Evolutionary conservation across 2,797 vertebrate species (phyloP).

Genomic region (Chrysocyon brachyurus): DNA sequence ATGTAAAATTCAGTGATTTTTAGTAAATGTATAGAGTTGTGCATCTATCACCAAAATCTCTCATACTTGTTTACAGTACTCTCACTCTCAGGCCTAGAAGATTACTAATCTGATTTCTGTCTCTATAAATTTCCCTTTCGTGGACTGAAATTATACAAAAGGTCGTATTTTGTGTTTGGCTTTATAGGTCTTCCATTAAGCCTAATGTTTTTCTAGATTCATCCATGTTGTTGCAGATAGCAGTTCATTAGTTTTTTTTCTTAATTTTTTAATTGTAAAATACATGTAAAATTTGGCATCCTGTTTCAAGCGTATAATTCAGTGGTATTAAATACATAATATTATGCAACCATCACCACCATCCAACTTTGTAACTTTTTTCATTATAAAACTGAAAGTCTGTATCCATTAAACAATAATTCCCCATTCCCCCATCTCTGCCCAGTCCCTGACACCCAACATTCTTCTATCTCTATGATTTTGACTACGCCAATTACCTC

Average conservation of each 20-base stretch:
- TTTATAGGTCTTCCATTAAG: neutral
- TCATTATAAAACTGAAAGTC: neutral
- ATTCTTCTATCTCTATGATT: neutral
- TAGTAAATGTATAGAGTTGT: neutral
- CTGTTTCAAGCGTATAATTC: neutral
- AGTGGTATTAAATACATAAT: neutral
- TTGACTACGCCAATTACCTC: neutral
- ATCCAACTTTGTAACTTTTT: neutral
- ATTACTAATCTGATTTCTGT: neutral
- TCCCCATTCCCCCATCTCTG: neutral
- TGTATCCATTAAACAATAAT: neutral
- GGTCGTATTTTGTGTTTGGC: neutral
- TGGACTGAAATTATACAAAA: neutral
- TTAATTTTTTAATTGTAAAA: neutral
- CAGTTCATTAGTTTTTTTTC: neutral
- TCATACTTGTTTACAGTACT: slow-evolving; percentile 7
- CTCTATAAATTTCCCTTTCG: neutral
- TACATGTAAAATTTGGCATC: neutral
- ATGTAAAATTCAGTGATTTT: neutral
- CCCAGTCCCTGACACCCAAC: neutral
- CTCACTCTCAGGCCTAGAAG: neutral
- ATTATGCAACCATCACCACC: neutral
- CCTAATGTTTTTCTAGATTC: neutral
- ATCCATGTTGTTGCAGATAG: neutral
- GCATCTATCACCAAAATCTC: neutral